Conservation (phyloP, 2,113 vertebrate genomes). For the Atlantisia rogersi region DNA sequence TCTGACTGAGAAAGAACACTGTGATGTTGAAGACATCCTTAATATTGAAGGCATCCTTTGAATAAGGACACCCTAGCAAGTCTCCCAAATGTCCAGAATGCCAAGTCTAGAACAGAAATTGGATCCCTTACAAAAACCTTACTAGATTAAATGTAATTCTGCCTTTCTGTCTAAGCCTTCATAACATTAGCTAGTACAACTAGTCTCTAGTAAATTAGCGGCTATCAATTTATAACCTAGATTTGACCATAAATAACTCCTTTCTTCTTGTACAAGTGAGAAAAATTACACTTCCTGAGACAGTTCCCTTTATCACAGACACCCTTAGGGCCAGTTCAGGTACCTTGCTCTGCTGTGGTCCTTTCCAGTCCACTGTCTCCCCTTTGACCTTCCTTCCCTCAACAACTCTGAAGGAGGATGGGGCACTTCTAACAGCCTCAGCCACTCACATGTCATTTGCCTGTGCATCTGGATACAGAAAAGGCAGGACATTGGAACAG, state of each 20-base stretch:
- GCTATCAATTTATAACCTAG: not conserved
- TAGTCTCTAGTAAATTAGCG: not conserved
- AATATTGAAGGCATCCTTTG: not conserved
- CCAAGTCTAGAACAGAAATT: not conserved
- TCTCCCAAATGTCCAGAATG: not conserved
- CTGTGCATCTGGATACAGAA: not conserved
- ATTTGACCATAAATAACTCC: not conserved
- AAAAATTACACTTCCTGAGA: not conserved
- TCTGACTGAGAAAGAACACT: not conserved
- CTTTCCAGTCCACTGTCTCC: not conserved
- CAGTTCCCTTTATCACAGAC: not conserved
- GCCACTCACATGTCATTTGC: fast-evolving
- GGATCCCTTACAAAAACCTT: not conserved
- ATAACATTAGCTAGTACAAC: not conserved
- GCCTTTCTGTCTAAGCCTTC: not conserved
- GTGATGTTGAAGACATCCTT: not conserved
- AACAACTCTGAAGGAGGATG: not conserved
- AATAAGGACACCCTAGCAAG: not conserved
- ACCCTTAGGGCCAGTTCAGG: not conserved
- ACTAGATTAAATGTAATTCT: not conserved
- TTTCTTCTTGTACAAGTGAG: not conserved
- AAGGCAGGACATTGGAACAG: not conserved
- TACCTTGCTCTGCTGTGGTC: not conserved
- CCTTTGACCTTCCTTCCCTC: not conserved
- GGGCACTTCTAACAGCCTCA: not conserved